Base-by-base conservation (phyloP, 2,797 vertebrate genomes). In the Linurgus olivaceus region DNA sequence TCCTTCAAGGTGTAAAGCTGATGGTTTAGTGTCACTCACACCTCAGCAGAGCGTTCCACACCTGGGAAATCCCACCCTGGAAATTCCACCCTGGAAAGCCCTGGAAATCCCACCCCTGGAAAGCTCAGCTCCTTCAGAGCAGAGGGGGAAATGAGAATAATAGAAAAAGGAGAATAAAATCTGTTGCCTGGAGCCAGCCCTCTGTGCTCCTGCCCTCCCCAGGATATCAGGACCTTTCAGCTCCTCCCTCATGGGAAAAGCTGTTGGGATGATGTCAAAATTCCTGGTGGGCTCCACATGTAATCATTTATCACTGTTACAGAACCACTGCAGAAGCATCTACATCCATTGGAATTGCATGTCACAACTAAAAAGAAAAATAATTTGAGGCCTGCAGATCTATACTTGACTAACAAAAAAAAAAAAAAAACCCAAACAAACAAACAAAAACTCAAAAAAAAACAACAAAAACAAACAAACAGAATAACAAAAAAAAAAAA, bases 141-240 rank as follows among this genome's bases (percentile, higher is more conserved):
- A 58, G 40, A 47, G 61, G 28, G 52, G 5, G 29, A 77, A 89
- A 72, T 8, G 44, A 35, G 54, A 57, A 35, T 57, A 0, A 35
- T 24, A 10, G 20, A 10, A 55, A 55, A 57, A 17, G 37, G 55
- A 37, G 16, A 58, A 26, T 37, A 8, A 38, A 37, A 67, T 55
- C 28, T 50, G 13, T 47, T 76, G 21, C 24, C 65, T 28, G 26
- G 48, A 85, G 47, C 70, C 58, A 42, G 7, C 54, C 50, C 44
- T 42, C 1, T 11, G 37, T 8, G 68, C 38, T 11, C 4, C 6
- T 2, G 3, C 13, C 2, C 40, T 24, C 51, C 1, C 18, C 40
- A 14, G 57, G 19, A 25, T 6, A 2, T 10, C 1, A 1, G 10
- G n/a, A 37, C 47, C 58, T 72, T 57, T 45, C 65, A 14, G 66